Base-by-base conservation (phyloP, 2,888 invertebrate genomes). In the Melolontha melolontha region DNA sequence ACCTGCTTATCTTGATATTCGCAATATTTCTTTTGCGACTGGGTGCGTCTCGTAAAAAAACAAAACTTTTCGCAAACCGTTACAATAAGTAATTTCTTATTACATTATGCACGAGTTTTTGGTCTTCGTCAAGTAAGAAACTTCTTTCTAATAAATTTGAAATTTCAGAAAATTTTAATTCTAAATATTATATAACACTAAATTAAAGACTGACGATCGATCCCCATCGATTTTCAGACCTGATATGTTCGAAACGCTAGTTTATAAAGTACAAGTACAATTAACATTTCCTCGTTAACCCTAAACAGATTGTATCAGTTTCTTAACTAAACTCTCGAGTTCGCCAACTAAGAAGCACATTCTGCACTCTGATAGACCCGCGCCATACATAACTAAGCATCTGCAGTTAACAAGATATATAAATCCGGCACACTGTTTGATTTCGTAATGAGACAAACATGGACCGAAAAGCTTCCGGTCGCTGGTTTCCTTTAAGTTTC, bases 361-460 rank as follows among this genome's bases (percentile, higher is more conserved):
- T 64, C 64, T 55, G 68, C 55, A 68, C 54, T 40, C 64, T 64
- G 55, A 64, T 63, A 63, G 68, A 68, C 64, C 68, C 2, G 34
- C 68, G 50, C 65, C 52, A 29, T 68, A 68, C 68, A 68, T 68
- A 68, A 68, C 68, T 68, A 68, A 68, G 65, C 68, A 75, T 75
- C 73, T 75, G 72, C 75, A 75, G 74, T 78, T 76, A 76, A 75
- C 76, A 74, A 71, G 69, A 75, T 72, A 76, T 73, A 78, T 79
- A 79, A 79, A 79, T 79, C 76, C 74, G 75, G 75, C 72, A 74
- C 76, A 78, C 76, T 79, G 78, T 80, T 79, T 79, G 80, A 79
- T 79, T 80, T 78, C 77, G 75, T 79, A 80, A 80, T 80, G 79
- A 80, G 79, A 79, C 79, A 79, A 79, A 79, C 76, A 79, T 74